Evolutionary conservation across 2,888 invertebrate genomes (phyloP), one percentile per base, ranked within the genome.

Genomic region (Noctua fimbriata): DNA sequence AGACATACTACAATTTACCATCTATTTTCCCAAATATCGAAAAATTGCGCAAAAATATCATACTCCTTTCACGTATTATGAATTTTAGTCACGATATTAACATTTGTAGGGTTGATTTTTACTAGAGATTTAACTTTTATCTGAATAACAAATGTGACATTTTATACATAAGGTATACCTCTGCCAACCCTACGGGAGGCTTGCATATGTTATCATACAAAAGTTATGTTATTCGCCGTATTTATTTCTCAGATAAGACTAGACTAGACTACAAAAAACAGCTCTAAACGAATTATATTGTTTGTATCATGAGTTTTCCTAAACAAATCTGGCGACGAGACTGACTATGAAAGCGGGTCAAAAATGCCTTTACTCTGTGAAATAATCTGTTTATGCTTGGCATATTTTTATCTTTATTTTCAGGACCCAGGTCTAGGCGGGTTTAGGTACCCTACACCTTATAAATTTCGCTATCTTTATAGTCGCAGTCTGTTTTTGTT

Each of bases 321-420:
- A 66, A 81, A 74, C 55, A 73, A 71, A 81, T 52, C 6, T 81
- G 66, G 66, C 44, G 66, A 60, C 32, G 14, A 3, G 21, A 18
- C 63, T n/a, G 28, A 28, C 55, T 14, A 16, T 49, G 28, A n/a
- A 66, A 32, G 3, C 44, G n/a, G 65, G n/a, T 49, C 47, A 79
- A 55, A 32, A 1, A 66, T 32, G 12, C 12, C 6, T 58, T 32
- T 55, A n/a, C 2, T 21, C 3, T 18, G 47, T 47, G 21, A 58
- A 49, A 52, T 16, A 3, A 21, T 28, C 28, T 49, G 32, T 18
- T 71, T 71, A 44, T 44, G 12, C 2, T 16, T 70, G 18, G n/a
- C 47, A 65, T 18, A 24, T 2, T 49, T 78, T 58, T 41, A 32
- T 60, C 14, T 58, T 69, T 78, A n/a, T 70, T 52, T 79, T 70